Percentiles rank a stretch among this genome's conserved stretches.
Conservation (phyloP, 92 coral and sea anemone genomes). For the Porites divaricata region DNA sequence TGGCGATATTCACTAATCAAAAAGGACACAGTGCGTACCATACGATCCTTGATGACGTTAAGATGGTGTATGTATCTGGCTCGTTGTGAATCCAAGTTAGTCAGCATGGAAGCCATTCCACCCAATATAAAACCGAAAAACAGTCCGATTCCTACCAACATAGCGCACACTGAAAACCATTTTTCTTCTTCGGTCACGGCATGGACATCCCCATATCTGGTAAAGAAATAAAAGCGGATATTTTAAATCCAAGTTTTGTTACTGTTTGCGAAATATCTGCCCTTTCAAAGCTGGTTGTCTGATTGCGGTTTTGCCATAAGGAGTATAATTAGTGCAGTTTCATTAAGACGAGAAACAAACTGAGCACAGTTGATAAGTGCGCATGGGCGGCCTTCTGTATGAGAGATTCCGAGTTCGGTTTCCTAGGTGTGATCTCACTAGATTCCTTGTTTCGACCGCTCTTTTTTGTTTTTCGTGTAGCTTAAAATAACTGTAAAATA, state of each 20-base stretch:
- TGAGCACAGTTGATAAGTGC: no score
- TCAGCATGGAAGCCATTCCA: constrained; percentile 89
- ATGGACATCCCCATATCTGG: constrained; percentile 84
- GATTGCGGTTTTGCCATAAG: no score
- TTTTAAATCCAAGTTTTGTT: no score
- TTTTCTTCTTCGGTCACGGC: constrained; percentile 66
- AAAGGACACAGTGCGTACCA: constrained; percentile 54
- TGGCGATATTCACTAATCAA: not conserved
- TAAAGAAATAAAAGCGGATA: not conserved
- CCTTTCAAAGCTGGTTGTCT: no score
- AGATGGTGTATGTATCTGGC: constrained; percentile 82
- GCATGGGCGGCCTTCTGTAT: no score
- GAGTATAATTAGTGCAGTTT: no score
- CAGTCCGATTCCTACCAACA: constrained; percentile 78
- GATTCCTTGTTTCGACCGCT: no score
- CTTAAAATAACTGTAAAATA: no score
- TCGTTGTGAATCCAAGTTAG: constrained; percentile 79
- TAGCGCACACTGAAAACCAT: constrained; percentile 71
- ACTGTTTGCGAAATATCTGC: not conserved
- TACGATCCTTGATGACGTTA: constrained; percentile 74
- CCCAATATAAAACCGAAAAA: constrained; percentile 92
- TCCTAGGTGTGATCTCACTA: no score
- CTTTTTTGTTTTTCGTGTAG: no score
- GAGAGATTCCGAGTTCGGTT: no score
- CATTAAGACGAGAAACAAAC: no score